phyloP scores from a whole-genome alignment of 2,888 invertebrate genomes.

The Leucophenga montana region DNA sequence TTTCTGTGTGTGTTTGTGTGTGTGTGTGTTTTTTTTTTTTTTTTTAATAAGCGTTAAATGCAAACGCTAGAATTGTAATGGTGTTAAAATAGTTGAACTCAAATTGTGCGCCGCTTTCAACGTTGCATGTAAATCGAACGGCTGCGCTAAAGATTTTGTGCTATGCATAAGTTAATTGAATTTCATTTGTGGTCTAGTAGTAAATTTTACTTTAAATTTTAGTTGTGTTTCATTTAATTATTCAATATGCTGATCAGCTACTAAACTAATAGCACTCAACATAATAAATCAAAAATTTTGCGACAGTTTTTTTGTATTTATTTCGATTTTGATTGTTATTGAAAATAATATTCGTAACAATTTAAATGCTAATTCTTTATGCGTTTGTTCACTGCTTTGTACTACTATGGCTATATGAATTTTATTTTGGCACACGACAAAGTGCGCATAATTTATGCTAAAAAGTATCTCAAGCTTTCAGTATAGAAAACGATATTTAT shows the following conservation, averaged over 20 bases:
- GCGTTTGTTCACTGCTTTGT: conserved; percentile 21
- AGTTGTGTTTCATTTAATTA: neutral
- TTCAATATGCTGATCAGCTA: conserved; percentile 53
- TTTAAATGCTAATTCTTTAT: conserved; percentile 56
- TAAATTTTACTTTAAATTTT: no score
- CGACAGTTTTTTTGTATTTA: conserved; percentile 54
- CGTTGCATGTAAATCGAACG: neutral
- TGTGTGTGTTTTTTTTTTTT: conserved; percentile 31
- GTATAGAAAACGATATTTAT: no score
- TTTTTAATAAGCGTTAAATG: conserved; percentile 47
- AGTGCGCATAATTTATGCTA: conserved; percentile 54
- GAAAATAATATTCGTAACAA: conserved; percentile 44
- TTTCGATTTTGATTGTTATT: conserved; percentile 12
- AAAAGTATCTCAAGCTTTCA: neutral
- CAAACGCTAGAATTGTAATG: conserved; percentile 25
- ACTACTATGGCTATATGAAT: neutral
- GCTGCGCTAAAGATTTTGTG: neutral
- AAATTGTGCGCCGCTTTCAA: no score
- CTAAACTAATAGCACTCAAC: conserved; percentile 42
- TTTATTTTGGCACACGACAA: conserved; percentile 61
- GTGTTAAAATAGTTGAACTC: neutral
- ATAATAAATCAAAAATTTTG: conserved; percentile 53
- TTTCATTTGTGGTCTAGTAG: no score
- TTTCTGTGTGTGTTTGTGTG: no score
- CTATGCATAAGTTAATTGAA: no score